Percentiles rank a stretch among this genome's conserved stretches.
phyloP scores from a whole-genome alignment of 2,797 vertebrate species.

The Lepus townsendii region DNA sequence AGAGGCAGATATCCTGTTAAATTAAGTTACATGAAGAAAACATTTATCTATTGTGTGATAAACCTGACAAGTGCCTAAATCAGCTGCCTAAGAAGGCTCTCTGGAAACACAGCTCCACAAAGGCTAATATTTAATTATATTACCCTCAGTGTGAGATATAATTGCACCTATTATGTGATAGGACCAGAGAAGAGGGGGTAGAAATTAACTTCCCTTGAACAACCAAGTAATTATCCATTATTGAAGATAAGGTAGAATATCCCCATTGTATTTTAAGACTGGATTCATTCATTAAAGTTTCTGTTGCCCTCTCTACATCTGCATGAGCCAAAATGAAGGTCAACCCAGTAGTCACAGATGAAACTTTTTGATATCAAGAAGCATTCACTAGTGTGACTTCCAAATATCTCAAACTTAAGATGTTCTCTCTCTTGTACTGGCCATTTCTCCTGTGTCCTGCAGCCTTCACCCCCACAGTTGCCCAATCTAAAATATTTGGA shows the following conservation, averaged over 20 bases:
- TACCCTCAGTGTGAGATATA: constrained; percentile 83
- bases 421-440: neutral
- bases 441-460: neutral
- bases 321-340: constrained; percentile 64
- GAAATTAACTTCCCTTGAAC: constrained; percentile 84
- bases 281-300: constrained; percentile 48
- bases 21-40: constrained; percentile 87
- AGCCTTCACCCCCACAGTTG: neutral
- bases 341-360: constrained; percentile 46
- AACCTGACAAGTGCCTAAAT: constrained; percentile 86
- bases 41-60: constrained; percentile 86
- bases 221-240: constrained; percentile 82
- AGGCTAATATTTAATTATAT: constrained; percentile 87
- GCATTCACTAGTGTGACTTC: neutral
- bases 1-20: constrained; percentile 86
- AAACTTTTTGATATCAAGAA: constrained; percentile 59
- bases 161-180: constrained; percentile 84
- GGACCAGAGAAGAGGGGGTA: constrained; percentile 73
- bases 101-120: constrained; percentile 79
- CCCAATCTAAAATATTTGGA: neutral
- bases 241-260: constrained; percentile 69
- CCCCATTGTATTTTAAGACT: constrained; percentile 52
- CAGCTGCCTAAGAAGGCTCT: constrained; percentile 83
- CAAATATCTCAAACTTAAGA: neutral
- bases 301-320: neutral